Percentiles rank a stretch among this genome's conserved stretches.
Evolutionary conservation across 1,140 invertebrate genomes (phyloP).

Genomic region (Aphaenogaster ashmeadi): DNA sequence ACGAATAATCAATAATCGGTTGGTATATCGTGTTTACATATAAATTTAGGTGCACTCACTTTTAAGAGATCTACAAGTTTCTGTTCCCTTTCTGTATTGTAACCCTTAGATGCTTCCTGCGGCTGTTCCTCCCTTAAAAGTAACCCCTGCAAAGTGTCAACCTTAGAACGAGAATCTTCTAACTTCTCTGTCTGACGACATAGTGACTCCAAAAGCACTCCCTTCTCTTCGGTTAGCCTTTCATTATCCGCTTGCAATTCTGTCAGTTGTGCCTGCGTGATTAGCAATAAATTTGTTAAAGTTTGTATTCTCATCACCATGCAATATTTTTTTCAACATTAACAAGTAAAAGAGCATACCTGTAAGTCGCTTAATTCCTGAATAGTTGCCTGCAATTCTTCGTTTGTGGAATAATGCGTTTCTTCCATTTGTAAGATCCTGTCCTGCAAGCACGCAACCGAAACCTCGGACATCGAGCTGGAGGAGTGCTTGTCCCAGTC

Average conservation of each 20-base stretch:
- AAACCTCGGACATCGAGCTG: conserved; percentile 95
- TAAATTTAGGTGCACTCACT: conserved; percentile 82
- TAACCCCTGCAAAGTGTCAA: conserved; percentile 91
- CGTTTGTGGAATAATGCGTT: conserved; percentile 93
- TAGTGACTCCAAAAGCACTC: conserved; percentile 95
- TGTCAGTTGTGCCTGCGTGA: conserved; percentile 90
- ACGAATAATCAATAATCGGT: conserved; percentile 1
- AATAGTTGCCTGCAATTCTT: conserved; percentile 97
- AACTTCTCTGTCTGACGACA: conserved; percentile 97
- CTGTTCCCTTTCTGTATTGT: conserved; percentile 92
- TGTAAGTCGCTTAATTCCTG: conserved; percentile 97
- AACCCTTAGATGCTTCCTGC: conserved; percentile 86
- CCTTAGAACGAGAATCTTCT: conserved; percentile 93
- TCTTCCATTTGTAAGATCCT: conserved; percentile 93
- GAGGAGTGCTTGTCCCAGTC: conserved; percentile 96
- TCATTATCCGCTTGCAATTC: conserved; percentile 96
- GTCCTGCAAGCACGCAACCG: conserved; percentile 97
- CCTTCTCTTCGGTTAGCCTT: conserved; percentile 94
- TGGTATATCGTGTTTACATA: background rate
- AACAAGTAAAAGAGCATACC: conserved; percentile 67
- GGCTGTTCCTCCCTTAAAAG: conserved; percentile 90
- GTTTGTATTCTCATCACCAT: background rate
- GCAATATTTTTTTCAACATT: background rate
- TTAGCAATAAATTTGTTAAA: conserved; percentile 2
- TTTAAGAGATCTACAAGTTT: conserved; percentile 95